phyloP scores from a whole-genome alignment of 2,113 vertebrate genomes.

The Cynoglossus semilaevis region DNA sequence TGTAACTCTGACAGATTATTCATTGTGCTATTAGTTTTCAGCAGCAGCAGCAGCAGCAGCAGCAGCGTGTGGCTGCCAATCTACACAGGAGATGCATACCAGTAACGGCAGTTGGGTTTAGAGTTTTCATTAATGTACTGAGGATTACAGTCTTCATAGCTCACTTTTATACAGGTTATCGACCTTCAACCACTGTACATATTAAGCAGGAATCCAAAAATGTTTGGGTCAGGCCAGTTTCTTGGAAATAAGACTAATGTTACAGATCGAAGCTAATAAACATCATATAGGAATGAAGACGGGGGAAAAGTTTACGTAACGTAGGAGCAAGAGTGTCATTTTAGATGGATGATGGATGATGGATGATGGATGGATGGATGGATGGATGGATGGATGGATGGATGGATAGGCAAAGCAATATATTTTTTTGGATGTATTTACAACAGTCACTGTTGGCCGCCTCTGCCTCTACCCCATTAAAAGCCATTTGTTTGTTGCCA shows the following conservation, averaged over 20 bases:
- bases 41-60: conserved; percentile 58
- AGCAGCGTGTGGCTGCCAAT: conserved; percentile 61
- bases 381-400: background rate
- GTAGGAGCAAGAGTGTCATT: background rate
- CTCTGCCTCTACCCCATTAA: conserved; percentile 7
- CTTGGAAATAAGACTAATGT: conserved; percentile 37
- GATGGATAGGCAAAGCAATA: background rate
- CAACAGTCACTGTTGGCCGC: conserved; percentile 5
- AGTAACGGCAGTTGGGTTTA: conserved; percentile 50
- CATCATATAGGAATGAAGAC: conserved; percentile 29
- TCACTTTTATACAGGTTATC: conserved; percentile 55
- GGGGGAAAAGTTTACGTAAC: conserved; percentile 3
- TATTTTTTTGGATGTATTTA: too few relatives aligned
- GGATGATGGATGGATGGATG: conserved; percentile 6
- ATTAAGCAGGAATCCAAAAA: conserved; percentile 36
- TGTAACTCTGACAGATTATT: conserved; percentile 69
- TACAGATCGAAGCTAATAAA: conserved; percentile 43
- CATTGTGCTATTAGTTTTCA: conserved; percentile 68
- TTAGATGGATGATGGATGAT: background rate
- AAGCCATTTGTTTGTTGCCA: background rate
- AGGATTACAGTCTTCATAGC: conserved; percentile 57
- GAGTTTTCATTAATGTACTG: conserved; percentile 58
- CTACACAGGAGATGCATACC: conserved; percentile 66
- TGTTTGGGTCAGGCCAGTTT: conserved; percentile 43
- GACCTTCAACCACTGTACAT: conserved; percentile 48